Percentiles rank a stretch among this genome's conserved stretches.
Conservation (phyloP, 2,113 vertebrate genomes). For the Jaculus jaculus region DNA sequence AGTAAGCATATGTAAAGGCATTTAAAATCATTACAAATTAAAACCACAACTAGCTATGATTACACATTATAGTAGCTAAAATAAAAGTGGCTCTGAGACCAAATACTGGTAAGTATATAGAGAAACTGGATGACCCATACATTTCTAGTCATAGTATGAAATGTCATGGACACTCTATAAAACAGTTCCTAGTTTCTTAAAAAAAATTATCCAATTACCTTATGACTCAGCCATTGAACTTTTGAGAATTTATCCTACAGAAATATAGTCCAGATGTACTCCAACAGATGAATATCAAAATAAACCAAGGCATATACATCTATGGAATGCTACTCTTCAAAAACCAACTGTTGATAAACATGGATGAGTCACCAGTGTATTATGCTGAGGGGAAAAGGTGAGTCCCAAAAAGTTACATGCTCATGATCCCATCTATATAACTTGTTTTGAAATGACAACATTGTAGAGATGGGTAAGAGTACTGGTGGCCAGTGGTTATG, state of each 20-base stretch:
- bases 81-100: constrained; percentile 12
- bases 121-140: neutral
- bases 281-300: neutral
- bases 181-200: constrained; percentile 2
- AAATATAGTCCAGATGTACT: neutral
- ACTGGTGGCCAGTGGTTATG: neutral
- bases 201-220: constrained; percentile 15
- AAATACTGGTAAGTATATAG: neutral
- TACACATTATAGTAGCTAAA: constrained; percentile 19
- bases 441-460: neutral
- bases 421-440: neutral
- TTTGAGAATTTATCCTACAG: constrained; percentile 18
- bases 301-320: neutral
- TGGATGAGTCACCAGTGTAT: neutral
- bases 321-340: constrained; percentile 7
- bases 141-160: neutral
- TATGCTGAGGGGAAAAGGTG: neutral
- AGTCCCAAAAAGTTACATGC: neutral
- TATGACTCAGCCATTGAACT: constrained; percentile 17
- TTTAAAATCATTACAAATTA: neutral
- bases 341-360: neutral
- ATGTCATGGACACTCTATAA: neutral
- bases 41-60: neutral
- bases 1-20: neutral
- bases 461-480: neutral